Evolutionary conservation across 2,113 vertebrate genomes (phyloP), one percentile per base, ranked within the genome.

Genomic region (Laticauda colubrina): DNA sequence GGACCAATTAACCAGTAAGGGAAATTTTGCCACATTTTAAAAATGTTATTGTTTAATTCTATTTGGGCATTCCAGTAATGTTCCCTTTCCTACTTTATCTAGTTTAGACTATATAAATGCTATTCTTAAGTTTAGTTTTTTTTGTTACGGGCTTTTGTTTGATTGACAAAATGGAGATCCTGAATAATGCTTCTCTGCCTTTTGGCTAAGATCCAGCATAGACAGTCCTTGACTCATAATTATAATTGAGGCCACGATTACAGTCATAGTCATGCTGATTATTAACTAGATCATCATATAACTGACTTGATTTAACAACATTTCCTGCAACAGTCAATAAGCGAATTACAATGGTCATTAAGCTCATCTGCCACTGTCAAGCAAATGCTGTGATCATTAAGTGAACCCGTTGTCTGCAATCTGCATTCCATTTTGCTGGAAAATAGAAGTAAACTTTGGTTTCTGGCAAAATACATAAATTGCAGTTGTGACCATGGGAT

Each of bases 71-170:
- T 11, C 2, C 6, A 56, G 91, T 23, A 61, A 20, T 20, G 9
- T 69, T 26, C 1, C 29, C 93, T 95, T 85, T 92, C 0, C 91
- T 23, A 51, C 92, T 86, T 92, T 45, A 0, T 1, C 89, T 93
- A 86, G 89, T 93, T 75, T 0, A 43, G 15, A 53, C 92, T 81
- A 39, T 21, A 91, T 69, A 93, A 4, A 59, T 93, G 39, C 61
- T 94, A 59, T 95, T 95, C 43, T 11, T 87, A 92, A 87, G 93
- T 93, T 91, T 55, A 75, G 48, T 5, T 88, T 34, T 59, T 51
- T 34, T 11, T 87, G 29, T 87, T 87, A 45, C 4, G 24, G 8
- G 23, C 14, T 91, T 18, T 91, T 26, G 5, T 91, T 81, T 24
- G 56, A 59, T 48, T 14, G 29, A 29, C 15, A 75, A 88, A 87